These are phyloP conservation scores for Polydesmus complanatus DNA, from an alignment of 2,888 invertebrate species.

Conservation along the genomic window DNA sequence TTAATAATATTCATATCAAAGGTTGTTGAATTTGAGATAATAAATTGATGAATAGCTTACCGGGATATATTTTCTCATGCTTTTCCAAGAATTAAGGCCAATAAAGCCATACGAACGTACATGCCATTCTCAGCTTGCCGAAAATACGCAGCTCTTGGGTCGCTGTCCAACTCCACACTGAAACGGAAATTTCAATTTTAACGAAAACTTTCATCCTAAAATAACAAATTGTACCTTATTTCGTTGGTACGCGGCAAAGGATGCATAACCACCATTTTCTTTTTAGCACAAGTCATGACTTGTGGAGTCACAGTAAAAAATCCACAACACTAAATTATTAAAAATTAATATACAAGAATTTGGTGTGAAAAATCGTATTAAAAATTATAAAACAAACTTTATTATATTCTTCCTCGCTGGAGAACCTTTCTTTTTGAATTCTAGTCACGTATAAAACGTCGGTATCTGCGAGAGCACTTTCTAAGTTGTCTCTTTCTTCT, in stretches of 20 bases:
- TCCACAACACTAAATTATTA: conserved; percentile 78
- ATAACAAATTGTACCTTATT: conserved; percentile 41
- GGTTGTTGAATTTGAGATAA: no score
- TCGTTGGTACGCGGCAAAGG: conserved; percentile 89
- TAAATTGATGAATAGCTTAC: no score
- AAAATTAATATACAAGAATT: conserved; percentile 14
- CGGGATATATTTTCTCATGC: conserved; percentile 23
- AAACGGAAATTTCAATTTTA: conserved; percentile 13
- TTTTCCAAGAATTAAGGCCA: conserved; percentile 81
- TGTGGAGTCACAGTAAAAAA: conserved; percentile 83
- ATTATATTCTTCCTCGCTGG: conserved; percentile 66
- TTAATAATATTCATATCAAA: no score
- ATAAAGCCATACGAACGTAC: conserved; percentile 94
- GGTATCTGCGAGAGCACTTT: conserved; percentile 76
- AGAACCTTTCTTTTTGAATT: conserved; percentile 87
- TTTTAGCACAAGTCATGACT: conserved; percentile 84
- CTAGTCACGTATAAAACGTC: conserved; percentile 98
- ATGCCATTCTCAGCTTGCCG: conserved; percentile 95
- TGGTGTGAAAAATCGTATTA: neutral
- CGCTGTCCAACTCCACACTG: conserved; percentile 83
- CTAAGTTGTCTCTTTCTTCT: conserved; percentile 41
- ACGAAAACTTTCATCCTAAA: neutral
- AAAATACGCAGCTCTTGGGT: conserved; percentile 96
- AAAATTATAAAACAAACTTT: conserved; percentile 42
- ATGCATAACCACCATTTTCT: conserved; percentile 92